Evolutionary conservation across 2,113 vertebrate genomes (phyloP).

Genomic region (Poeciliopsis turrubarensis): DNA sequence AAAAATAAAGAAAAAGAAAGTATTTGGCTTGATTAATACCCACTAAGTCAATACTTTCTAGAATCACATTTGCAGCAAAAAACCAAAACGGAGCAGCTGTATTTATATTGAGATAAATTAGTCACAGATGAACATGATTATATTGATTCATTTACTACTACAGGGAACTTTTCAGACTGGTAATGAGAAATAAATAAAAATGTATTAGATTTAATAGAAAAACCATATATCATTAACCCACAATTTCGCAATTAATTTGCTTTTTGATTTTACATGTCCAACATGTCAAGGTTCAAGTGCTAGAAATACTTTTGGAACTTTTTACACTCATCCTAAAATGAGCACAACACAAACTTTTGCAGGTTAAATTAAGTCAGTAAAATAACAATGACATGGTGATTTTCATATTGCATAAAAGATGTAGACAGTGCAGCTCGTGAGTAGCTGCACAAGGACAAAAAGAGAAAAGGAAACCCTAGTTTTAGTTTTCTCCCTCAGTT

Average conservation of each 20-base stretch:
- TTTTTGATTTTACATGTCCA: neutral
- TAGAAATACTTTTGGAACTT: neutral
- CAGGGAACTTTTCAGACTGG: neutral
- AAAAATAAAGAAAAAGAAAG: neutral
- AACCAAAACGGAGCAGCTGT: neutral
- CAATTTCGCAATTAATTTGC: too few relatives aligned
- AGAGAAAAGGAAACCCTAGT: too few relatives aligned
- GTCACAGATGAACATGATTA: neutral
- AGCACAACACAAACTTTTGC: neutral
- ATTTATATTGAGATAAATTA: neutral
- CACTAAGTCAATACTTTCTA: neutral
- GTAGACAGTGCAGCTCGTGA: too few relatives aligned
- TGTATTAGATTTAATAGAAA: neutral
- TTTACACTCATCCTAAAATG: neutral
- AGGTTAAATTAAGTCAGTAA: neutral
- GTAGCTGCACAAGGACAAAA: too few relatives aligned
- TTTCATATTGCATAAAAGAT: neutral
- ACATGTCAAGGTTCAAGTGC: neutral
- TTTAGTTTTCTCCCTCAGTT: too few relatives aligned
- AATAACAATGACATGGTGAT: neutral
- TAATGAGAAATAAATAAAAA: neutral
- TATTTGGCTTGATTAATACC: neutral
- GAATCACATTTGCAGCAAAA: neutral
- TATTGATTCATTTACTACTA: neutral
- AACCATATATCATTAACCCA: too few relatives aligned